A percentile compares a stretch with the other conserved stretches of the same genome.
Conservation (phyloP, 2,888 invertebrate species). For the Aspidiotus destructor region DNA sequence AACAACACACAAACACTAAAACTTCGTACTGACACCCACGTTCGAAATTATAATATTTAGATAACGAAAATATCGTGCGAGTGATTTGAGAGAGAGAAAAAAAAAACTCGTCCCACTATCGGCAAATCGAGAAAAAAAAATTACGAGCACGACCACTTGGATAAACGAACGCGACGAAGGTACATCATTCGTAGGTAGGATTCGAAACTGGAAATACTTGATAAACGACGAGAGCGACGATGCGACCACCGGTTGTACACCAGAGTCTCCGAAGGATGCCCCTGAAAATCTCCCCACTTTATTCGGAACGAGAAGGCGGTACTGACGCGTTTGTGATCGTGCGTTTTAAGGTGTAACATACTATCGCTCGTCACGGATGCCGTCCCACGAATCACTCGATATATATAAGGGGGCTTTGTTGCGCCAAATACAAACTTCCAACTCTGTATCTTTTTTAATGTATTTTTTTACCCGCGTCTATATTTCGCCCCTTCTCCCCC, state of each 20-base stretch:
- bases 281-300: constrained; percentile 23
- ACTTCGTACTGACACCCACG: too few relatives aligned
- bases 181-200: background rate
- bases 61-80: too few relatives aligned
- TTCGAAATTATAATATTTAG: too few relatives aligned
- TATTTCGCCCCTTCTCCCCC: too few relatives aligned
- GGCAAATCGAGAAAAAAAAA: background rate
- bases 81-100: too few relatives aligned
- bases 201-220: constrained; percentile 21
- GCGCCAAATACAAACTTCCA: too few relatives aligned
- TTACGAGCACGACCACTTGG: constrained; percentile 3
- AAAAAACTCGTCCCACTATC: background rate
- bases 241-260: constrained; percentile 24
- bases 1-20: background rate
- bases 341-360: constrained; percentile 17
- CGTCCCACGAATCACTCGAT: too few relatives aligned
- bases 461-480: too few relatives aligned
- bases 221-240: constrained; percentile 8
- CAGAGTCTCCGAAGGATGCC: constrained; percentile 25
- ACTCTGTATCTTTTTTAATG: too few relatives aligned
- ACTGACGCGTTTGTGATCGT: constrained; percentile 6
- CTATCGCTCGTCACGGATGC: too few relatives aligned
- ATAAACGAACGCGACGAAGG: background rate
- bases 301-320: constrained; percentile 23
- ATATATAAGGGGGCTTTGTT: too few relatives aligned